Evolutionary conservation across 2,113 vertebrate species (phyloP), one percentile per base, ranked within the genome.

Genomic region (Pachypanchax playfairii): DNA sequence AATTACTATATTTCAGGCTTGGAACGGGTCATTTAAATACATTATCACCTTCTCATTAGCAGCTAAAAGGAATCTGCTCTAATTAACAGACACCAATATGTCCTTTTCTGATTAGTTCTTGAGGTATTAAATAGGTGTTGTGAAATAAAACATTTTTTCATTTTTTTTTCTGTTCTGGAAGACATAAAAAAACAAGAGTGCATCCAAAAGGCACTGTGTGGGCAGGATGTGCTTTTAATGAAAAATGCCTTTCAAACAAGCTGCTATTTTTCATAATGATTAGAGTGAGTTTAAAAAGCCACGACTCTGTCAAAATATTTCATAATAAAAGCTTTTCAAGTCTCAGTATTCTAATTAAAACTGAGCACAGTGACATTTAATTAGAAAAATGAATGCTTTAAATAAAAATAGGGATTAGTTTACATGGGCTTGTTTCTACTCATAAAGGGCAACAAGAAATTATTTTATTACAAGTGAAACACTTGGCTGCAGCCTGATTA

Each of bases 41-140:
- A 79, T 72, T 62, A 60, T 54, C 82, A 72, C 65, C 41, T 85
- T 75, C 67, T 82, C 71, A 75, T 59, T 54, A 44, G 43, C 24
- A 50, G 39, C 65, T 65, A 39, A 77, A 63, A 79, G 31, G 33
- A 67, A 47, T 83, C 73, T 85, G 81, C 70, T 79, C 79, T 75
- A 72, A 86, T 85, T 81, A 89, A 87, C 81, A 73, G 83, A 77
- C 79, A 85, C 73, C 77, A 79, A 88, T 47, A 59, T 14, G 52
- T 79, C 80, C n/a, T 85, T 69, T 84, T 87, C 77, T 72, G 84
- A 87, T 18, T 2, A 24, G 69, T 83, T 80, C 77, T 82, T 77
- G 50, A 69, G 70, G 66, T 77, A 62, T 87, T 90, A 88, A 86
- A 88, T 83, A 85, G 89, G 79, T 85, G 81, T 75, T 79, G 64